These are phyloP conservation scores for Sitobion miscanthi DNA, from an alignment of 1,140 invertebrate genomes.

Conservation along the genomic window DNA sequence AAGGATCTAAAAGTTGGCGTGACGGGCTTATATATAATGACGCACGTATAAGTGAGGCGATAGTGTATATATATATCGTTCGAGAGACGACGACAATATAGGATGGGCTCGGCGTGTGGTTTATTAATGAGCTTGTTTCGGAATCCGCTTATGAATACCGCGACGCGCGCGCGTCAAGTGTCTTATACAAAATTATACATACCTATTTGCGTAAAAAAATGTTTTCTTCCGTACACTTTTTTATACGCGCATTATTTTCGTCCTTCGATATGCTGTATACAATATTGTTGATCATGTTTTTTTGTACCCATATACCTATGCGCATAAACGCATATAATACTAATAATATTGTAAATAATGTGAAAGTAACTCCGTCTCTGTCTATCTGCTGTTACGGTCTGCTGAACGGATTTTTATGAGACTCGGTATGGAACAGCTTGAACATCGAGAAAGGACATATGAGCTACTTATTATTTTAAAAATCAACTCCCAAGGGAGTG, in stretches of 20 bases:
- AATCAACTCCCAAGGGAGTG: neutral
- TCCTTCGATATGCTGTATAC: neutral
- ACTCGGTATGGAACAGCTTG: neutral
- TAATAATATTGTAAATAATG: no score
- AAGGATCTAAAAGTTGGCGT: conserved; percentile 40
- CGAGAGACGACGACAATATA: neutral
- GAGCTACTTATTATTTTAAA: neutral
- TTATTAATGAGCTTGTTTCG: conserved; percentile 53
- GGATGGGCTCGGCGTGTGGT: conserved; percentile 28
- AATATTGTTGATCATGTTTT: neutral
- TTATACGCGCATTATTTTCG: neutral
- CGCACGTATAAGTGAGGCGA: neutral
- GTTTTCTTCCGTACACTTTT: neutral
- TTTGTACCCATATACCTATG: no score
- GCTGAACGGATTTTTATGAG: neutral
- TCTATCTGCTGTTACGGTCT: neutral
- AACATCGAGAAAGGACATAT: neutral
- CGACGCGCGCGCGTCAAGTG: conserved; percentile 23
- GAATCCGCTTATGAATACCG: conserved; percentile 37
- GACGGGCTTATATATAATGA: conserved; percentile 2
- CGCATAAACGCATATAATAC: no score
- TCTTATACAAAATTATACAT: neutral
- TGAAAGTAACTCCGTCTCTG: neutral
- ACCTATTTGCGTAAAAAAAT: neutral
- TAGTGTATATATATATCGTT: neutral